Evolutionary conservation across 2,888 invertebrate species (phyloP), one percentile per base, ranked within the genome.

Genomic region (Psylliodes chrysocephalus): DNA sequence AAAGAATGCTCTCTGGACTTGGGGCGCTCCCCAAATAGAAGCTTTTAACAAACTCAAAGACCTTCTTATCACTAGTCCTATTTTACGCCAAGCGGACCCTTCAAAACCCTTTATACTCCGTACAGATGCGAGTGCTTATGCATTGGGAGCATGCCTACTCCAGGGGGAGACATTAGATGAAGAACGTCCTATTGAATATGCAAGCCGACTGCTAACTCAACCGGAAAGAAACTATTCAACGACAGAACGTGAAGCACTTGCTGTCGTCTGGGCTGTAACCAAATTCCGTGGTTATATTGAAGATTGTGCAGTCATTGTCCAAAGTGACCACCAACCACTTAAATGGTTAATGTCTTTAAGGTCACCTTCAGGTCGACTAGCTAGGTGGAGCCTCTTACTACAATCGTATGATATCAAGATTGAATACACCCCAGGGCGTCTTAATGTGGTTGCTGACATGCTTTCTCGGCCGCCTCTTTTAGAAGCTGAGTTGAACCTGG

Each of bases 321-420:
- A n/a, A n/a, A n/a, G n/a, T n/a, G n/a, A n/a, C n/a, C n/a, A n/a
- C n/a, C n/a, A n/a, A n/a, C n/a, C n/a, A n/a, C n/a, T n/a, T n/a
- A n/a, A n/a, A n/a, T n/a, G n/a, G n/a, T n/a, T n/a, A n/a, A n/a
- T n/a, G n/a, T n/a, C n/a, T n/a, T n/a, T n/a, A n/a, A n/a, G n/a
- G n/a, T n/a, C n/a, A n/a, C 79, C 80, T 0, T 74, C 77, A 3
- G 81, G 82, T 10, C 63, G 83, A 19, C 64, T 85, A 0, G 79
- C 78, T 0, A 67, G 83, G 30, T 85, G 84, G 84, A 79, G 79
- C 0, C 44, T 84, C 10, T 64, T 71, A 10, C 61, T 85, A 1
- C 80, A 82, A 66, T 65, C 74, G 1, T 82, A 75, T 63, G 72
- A 81, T 22, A 63, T 83, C 2, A 68, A 74, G 0, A 75, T 83